Base-by-base conservation (phyloP, 2,113 vertebrate genomes). In the Gorilla gorilla region DNA sequence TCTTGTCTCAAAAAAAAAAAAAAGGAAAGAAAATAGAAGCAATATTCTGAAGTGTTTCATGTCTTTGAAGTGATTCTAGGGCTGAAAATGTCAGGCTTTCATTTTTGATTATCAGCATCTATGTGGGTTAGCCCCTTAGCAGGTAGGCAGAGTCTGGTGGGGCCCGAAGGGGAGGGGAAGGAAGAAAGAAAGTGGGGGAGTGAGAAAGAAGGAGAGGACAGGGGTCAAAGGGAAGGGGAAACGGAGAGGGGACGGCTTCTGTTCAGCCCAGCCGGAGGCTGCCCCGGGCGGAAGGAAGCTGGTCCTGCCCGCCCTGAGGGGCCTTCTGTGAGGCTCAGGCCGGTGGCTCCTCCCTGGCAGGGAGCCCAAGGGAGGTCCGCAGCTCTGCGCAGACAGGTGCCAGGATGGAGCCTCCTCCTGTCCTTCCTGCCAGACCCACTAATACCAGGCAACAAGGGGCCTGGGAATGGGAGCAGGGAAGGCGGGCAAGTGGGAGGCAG, bases 221-320 rank as follows among this genome's bases (percentile, higher is more conserved):
- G 0, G 3, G 3, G n/a, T 6, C 22, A 35, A 1, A 5, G 6
- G 27, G 10, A 52, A 14, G 4, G 18, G 13, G 2, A 11, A 11
- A 20, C 0, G 50, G 25, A 20, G 35, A 48, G 72, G 43, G 61
- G 61, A 22, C 3, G 72, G 83, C 0, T 48, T 59, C 45, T 11
- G 35, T 14, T 52, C 11, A 8, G 79, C 32, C 43, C 9, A 3
- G 20, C 22, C 3, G 3, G 2, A 68, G 20, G 38, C 48, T 27
- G 18, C 80, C 16, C 32, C 0, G 38, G 52, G 9, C 23, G 20
- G 45, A 48, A 48, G 17, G 22, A 8, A 8, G 6, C 12, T 9
- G 57, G 27, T 50, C 78, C 78, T 4, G 16, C 17, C 32, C 18
- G 9, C 25, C 70, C 43, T 0, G 3, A 35, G 48, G 76, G 48